Evolutionary conservation across 2,113 vertebrate genomes (phyloP).

Genomic region (Turdus rufiventris): DNA sequence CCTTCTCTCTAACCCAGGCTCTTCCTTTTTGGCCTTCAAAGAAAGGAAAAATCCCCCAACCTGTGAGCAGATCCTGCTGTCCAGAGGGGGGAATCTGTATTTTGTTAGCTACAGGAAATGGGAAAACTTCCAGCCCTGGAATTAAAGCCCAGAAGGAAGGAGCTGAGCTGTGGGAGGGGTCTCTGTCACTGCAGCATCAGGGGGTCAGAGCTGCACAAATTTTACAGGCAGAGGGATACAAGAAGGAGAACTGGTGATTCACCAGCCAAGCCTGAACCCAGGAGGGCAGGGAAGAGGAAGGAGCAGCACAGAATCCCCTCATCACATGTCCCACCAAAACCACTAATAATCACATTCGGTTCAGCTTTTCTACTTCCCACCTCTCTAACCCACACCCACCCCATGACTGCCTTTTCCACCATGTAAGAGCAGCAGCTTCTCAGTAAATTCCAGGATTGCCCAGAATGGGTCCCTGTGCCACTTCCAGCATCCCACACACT

Average conservation of each 20-base stretch:
- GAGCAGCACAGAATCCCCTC: background rate
- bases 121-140: constrained; percentile 1
- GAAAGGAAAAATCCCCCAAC: background rate
- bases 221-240: background rate
- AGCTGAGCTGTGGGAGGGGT: background rate
- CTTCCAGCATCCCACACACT: accelerated
- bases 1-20: background rate
- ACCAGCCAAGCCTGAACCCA: accelerated
- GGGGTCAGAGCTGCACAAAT: background rate
- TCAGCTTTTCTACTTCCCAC: constrained; percentile 17
- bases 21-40: background rate
- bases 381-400: background rate
- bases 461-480: background rate
- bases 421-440: background rate
- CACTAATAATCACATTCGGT: background rate
- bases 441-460: background rate
- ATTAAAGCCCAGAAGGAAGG: background rate
- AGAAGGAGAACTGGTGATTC: background rate
- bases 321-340: background rate
- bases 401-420: background rate
- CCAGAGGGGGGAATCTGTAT: background rate
- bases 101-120: constrained; percentile 31
- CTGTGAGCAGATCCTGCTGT: background rate
- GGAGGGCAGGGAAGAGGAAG: background rate
- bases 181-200: background rate